phyloP scores from a whole-genome alignment of 2,888 invertebrate species.

The Hartigia nigra region DNA sequence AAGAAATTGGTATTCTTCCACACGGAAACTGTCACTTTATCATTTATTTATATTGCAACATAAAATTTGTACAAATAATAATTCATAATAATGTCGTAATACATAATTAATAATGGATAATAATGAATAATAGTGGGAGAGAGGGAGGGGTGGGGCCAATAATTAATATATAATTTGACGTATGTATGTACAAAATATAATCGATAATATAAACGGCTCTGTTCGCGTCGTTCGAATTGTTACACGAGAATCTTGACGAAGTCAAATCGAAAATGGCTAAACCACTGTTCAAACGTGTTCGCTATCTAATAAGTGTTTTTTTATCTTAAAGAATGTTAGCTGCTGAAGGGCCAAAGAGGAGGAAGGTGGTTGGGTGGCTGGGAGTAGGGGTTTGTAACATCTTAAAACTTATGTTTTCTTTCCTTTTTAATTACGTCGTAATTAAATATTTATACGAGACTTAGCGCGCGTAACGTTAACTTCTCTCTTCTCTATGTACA shows the following conservation, averaged over 20 bases:
- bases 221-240: conserved; percentile 3
- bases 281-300: background rate
- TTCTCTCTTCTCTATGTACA: conserved; percentile 34
- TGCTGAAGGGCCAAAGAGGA: background rate
- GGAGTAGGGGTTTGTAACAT: background rate
- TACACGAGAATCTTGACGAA: conserved; percentile 6
- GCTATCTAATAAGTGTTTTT: background rate
- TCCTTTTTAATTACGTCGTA: conserved; percentile 39
- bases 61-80: conserved; percentile 65
- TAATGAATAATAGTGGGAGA: conserved; percentile 21
- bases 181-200: conserved; percentile 42
- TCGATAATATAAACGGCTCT: conserved; percentile 27
- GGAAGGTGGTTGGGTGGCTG: no score
- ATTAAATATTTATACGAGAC: conserved; percentile 49
- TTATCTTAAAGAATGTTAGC: background rate
- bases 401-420: conserved; percentile 16
- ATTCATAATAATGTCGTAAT: conserved; percentile 52
- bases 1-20: background rate
- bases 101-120: conserved; percentile 43
- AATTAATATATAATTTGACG: conserved; percentile 24
- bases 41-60: conserved; percentile 65
- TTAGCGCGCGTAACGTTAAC: conserved; percentile 29
- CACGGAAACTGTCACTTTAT: conserved; percentile 49
- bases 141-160: background rate
- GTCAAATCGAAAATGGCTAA: conserved; percentile 5